These are phyloP conservation scores for Tachystola acroxantha DNA, from an alignment of 2,888 invertebrate genomes.

Conservation along the genomic window DNA sequence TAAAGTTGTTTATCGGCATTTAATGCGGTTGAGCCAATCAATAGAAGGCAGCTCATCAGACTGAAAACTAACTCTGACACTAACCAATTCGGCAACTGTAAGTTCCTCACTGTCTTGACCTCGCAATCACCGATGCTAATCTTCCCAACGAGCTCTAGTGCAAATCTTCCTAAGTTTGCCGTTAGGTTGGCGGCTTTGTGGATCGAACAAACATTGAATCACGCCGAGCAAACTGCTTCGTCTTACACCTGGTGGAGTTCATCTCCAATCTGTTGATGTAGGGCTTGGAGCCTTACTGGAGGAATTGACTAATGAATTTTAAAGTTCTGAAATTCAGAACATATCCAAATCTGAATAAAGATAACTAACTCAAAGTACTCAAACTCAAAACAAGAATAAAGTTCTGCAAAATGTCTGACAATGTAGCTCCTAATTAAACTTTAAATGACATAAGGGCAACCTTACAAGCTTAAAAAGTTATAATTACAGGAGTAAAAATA, in stretches of 20 bases:
- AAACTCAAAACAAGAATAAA: too few species aligned
- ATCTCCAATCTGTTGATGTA: constrained; percentile 34
- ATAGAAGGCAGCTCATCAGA: constrained; percentile 1
- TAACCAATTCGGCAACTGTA: constrained; percentile 24
- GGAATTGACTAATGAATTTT: constrained; percentile 9
- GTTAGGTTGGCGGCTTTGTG: constrained; percentile 39
- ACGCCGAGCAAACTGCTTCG: constrained; percentile 36
- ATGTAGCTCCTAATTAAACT: too few species aligned
- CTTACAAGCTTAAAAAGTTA: constrained; percentile 9
- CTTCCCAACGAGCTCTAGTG: constrained; percentile 37
- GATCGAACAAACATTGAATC: constrained; percentile 49
- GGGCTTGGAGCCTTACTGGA: not conserved
- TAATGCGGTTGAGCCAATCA: too few species aligned
- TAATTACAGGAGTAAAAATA: constrained; percentile 22
- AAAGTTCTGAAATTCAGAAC: constrained; percentile 11
- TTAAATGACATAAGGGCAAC: too few species aligned
- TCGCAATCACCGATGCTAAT: constrained; percentile 54
- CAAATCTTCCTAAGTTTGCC: constrained; percentile 42
- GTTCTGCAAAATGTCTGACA: too few species aligned
- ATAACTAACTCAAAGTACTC: too few species aligned
- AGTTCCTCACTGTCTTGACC: constrained; percentile 32
- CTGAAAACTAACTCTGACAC: constrained; percentile 12
- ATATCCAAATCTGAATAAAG: too few species aligned
- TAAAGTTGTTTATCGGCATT: too few species aligned
- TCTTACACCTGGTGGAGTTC: constrained; percentile 49